phyloP scores from a whole-genome alignment of 2,888 invertebrate species.

The Xylophagus ater region DNA sequence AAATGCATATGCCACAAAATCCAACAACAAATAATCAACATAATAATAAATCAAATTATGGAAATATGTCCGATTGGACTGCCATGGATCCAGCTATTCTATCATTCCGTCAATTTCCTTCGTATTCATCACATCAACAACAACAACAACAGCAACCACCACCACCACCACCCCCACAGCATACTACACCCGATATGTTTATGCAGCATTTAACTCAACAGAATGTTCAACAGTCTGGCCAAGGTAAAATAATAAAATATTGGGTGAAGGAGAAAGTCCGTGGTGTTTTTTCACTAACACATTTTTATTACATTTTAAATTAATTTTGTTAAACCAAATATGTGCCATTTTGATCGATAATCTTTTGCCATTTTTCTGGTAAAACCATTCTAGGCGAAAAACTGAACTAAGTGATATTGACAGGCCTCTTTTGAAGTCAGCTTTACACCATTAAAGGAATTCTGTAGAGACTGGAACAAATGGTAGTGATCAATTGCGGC shows the following conservation, averaged over 20 bases:
- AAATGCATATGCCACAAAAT: slow-evolving; percentile 25
- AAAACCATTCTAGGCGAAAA: too few relatives aligned
- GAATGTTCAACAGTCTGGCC: slow-evolving; percentile 26
- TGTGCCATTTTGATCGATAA: too few relatives aligned
- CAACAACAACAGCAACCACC: slow-evolving; percentile 24
- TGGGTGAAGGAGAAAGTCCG: too few relatives aligned
- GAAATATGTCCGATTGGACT: slow-evolving; percentile 70
- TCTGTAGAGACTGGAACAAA: too few relatives aligned
- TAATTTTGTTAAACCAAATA: too few relatives aligned
- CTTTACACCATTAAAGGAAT: too few relatives aligned
- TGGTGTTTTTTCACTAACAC: too few relatives aligned
- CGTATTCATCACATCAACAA: slow-evolving; percentile 36
- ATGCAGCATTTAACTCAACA: slow-evolving; percentile 35
- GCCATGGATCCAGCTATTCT: slow-evolving; percentile 84
- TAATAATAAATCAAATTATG: slow-evolving; percentile 30
- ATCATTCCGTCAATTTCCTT: slow-evolving; percentile 38
- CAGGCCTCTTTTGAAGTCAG: too few relatives aligned
- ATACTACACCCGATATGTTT: slow-evolving; percentile 29
- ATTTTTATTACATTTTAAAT: too few relatives aligned
- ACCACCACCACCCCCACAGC: slow-evolving; percentile 26
- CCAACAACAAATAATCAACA: slow-evolving; percentile 26
- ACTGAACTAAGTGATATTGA: too few relatives aligned
- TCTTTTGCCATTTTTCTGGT: too few relatives aligned
- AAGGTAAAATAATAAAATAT: slow-evolving; percentile 24
- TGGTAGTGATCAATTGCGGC: too few relatives aligned